These are phyloP conservation scores for Peromyscus californicus DNA, from an alignment of 2,113 vertebrate species.

Conservation along the genomic window DNA sequence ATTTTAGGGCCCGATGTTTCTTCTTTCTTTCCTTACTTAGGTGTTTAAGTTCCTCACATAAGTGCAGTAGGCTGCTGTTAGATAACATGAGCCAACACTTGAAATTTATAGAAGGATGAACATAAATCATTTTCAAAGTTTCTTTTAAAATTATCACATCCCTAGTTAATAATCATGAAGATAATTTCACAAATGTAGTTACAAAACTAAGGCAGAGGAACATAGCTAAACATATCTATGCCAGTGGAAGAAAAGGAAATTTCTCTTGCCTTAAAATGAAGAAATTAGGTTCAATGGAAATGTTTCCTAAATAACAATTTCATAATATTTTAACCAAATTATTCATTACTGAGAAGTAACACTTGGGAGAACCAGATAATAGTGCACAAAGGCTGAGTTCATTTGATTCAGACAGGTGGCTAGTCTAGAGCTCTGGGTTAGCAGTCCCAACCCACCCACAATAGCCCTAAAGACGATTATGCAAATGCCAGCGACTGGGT, in stretches of 20 bases:
- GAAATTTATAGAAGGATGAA: conserved; percentile 82
- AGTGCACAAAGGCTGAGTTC: conserved; percentile 88
- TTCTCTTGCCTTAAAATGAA: conserved; percentile 29
- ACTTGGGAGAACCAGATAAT: conserved; percentile 84
- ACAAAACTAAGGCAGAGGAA: conserved; percentile 82
- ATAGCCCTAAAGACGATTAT: conserved; percentile 94
- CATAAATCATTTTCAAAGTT: conserved; percentile 83
- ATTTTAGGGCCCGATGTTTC: conserved; percentile 37
- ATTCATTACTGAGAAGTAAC: conserved; percentile 86
- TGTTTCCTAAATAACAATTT: conserved; percentile 71
- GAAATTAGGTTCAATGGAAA: conserved; percentile 73
- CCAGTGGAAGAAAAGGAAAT: conserved; percentile 71
- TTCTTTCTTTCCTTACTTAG: conserved; percentile 55
- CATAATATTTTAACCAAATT: conserved; percentile 88
- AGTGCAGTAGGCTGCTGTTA: conserved; percentile 79
- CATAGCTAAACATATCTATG: conserved; percentile 79
- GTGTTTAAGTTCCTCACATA: conserved; percentile 77
- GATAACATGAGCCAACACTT: conserved; percentile 81
- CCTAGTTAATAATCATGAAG: conserved; percentile 90
- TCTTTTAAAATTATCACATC: conserved; percentile 80
- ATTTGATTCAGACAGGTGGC: conserved; percentile 95
- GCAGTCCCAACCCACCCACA: conserved; percentile 89
- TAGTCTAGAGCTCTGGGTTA: conserved; percentile 83
- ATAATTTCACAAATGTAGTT: conserved; percentile 87
- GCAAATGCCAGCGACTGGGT: conserved; percentile 89